phyloP scores from a whole-genome alignment of 2,888 invertebrate genomes.

The Pandemis heparana region DNA sequence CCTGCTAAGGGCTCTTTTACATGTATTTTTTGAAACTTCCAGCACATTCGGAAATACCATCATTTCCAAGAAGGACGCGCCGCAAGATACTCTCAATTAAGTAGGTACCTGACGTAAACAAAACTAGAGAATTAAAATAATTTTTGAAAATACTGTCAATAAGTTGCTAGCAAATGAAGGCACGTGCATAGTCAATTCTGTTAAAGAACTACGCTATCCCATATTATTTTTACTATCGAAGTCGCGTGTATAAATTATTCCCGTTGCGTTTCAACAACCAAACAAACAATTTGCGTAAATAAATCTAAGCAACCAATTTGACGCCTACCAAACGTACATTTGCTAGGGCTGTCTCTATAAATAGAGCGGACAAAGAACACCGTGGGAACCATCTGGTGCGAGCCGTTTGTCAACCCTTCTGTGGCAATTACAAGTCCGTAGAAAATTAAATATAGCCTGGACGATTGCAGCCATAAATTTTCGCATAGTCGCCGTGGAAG shows the following conservation, averaged over 20 bases:
- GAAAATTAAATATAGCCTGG: slow-evolving; percentile 57
- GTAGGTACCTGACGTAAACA: too few species aligned
- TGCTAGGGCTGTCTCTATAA: slow-evolving; percentile 43
- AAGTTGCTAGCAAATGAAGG: too few species aligned
- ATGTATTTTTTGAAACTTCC: too few species aligned
- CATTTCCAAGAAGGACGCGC: too few species aligned
- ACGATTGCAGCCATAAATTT: slow-evolving; percentile 21
- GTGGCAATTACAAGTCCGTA: slow-evolving; percentile 57
- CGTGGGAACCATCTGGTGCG: slow-evolving; percentile 60
- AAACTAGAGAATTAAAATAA: too few species aligned
- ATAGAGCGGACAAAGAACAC: slow-evolving; percentile 48
- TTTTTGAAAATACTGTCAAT: too few species aligned
- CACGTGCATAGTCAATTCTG: too few species aligned
- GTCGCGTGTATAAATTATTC: not conserved
- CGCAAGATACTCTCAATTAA: too few species aligned
- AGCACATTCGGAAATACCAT: too few species aligned
- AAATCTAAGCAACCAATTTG: slow-evolving; percentile 36
- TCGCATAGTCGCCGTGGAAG: not conserved
- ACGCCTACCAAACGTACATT: slow-evolving; percentile 22
- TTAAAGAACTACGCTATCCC: too few species aligned
- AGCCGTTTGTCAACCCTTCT: slow-evolving; percentile 65
- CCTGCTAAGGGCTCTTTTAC: too few species aligned
- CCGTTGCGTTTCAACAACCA: not conserved
- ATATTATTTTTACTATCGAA: not conserved
- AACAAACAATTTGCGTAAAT: slow-evolving; percentile 24